Evolutionary conservation across 2,113 vertebrate species (phyloP).

Genomic region (Malurus cyaneus): DNA sequence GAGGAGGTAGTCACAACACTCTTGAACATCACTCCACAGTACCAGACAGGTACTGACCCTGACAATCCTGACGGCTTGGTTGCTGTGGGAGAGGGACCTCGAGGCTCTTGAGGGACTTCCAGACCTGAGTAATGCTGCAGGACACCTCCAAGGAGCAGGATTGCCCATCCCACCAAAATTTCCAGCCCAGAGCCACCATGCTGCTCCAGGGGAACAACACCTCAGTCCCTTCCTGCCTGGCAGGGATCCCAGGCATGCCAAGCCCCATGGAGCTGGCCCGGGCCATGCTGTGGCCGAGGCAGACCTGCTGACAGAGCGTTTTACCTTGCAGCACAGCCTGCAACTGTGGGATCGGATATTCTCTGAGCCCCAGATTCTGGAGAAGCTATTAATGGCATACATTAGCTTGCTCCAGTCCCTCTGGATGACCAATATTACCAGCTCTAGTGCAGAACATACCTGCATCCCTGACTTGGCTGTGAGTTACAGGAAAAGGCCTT

Average conservation of each 20-base stretch:
- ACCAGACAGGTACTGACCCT: background rate
- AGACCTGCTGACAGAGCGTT: background rate
- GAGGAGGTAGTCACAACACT: background rate
- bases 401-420: background rate
- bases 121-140: background rate
- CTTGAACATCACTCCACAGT: background rate
- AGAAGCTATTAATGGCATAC: background rate
- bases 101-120: background rate
- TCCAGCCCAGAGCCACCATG: background rate
- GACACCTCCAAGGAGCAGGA: rapidly evolving
- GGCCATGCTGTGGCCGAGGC: background rate
- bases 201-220: background rate
- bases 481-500: background rate
- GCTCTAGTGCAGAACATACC: background rate
- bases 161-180: background rate
- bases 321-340: background rate
- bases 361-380: background rate
- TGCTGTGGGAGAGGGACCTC: background rate
- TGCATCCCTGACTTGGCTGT: background rate
- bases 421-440: background rate
- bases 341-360: background rate
- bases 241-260: rapidly evolving
- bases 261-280: rapidly evolving
- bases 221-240: background rate
- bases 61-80: too few species aligned